Percentiles rank a stretch among this genome's conserved stretches.
Evolutionary conservation across 2,797 vertebrate genomes (phyloP).

Genomic region (Aeoliscus strigatus): DNA sequence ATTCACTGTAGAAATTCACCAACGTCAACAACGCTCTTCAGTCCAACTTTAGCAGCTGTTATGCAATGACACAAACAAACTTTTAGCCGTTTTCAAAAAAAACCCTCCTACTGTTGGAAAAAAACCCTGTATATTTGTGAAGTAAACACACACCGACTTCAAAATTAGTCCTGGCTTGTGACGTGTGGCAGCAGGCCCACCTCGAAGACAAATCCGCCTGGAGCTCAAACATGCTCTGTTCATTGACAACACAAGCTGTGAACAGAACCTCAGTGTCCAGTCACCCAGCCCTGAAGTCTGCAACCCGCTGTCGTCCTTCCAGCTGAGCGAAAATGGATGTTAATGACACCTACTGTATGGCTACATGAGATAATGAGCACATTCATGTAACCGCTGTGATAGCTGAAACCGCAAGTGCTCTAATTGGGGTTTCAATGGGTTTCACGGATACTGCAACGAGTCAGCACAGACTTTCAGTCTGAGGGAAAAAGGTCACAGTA

Average conservation of each 20-base stretch:
- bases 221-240: too few species aligned
- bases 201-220: too few species aligned
- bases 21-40: too few species aligned
- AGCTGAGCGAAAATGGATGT: slow-evolving; percentile 25
- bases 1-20: too few species aligned
- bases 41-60: too few species aligned
- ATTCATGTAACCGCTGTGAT: slow-evolving; percentile 37
- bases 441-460: slow-evolving; percentile 17
- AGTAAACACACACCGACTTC: slow-evolving; percentile 27
- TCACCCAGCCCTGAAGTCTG: slow-evolving; percentile 20
- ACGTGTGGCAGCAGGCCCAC: too few species aligned
- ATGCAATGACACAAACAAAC: too few species aligned
- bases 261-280: slow-evolving; percentile 43
- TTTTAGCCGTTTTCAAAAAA: too few species aligned
- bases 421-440: slow-evolving; percentile 49
- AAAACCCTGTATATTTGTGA: too few species aligned
- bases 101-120: too few species aligned
- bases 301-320: slow-evolving; percentile 23
- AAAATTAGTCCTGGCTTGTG: too few species aligned
- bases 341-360: slow-evolving; percentile 48
- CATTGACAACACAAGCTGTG: slow-evolving; percentile 29
- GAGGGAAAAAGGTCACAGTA: slow-evolving; percentile 3
- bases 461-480: slow-evolving; percentile 14
- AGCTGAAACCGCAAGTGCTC: slow-evolving; percentile 25
- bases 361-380: slow-evolving; percentile 50